Percentiles rank a stretch among this genome's conserved stretches.
These are phyloP conservation scores for Drosophila birchii DNA, from an alignment of 2,888 invertebrate genomes.

Conservation along the genomic window DNA sequence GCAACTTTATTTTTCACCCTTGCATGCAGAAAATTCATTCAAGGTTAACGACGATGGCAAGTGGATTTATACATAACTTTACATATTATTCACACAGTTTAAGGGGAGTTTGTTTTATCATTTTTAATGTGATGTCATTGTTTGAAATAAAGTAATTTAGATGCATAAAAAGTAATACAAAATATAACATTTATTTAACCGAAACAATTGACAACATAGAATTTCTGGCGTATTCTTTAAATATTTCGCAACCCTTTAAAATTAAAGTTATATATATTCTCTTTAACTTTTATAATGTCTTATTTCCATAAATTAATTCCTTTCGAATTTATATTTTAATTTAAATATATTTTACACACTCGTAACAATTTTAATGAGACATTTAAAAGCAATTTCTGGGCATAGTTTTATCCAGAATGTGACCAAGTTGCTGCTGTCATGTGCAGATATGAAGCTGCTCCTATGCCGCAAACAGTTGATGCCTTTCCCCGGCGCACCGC, in stretches of 20 bases:
- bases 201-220: too few species aligned
- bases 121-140: not conserved
- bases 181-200: not conserved
- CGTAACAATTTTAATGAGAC: not conserved
- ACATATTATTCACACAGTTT: not conserved
- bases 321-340: not conserved
- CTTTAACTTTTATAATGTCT: not conserved
- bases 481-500: constrained; percentile 19
- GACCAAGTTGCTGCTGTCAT: not conserved
- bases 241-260: too few species aligned
- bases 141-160: not conserved
- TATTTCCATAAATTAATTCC: not conserved
- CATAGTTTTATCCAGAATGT: not conserved
- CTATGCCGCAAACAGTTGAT: constrained; percentile 39
- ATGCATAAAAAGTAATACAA: not conserved
- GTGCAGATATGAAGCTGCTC: not conserved
- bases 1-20: constrained; percentile 10
- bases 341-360: not conserved
- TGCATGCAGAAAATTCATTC: not conserved
- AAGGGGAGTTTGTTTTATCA: not conserved
- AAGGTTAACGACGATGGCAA: not conserved
- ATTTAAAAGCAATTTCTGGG: not conserved
- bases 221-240: too few species aligned
- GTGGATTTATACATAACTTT: not conserved
- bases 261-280: not conserved